Conservation (phyloP, 2,888 invertebrate species). For the Drosophila quinaria region DNA sequence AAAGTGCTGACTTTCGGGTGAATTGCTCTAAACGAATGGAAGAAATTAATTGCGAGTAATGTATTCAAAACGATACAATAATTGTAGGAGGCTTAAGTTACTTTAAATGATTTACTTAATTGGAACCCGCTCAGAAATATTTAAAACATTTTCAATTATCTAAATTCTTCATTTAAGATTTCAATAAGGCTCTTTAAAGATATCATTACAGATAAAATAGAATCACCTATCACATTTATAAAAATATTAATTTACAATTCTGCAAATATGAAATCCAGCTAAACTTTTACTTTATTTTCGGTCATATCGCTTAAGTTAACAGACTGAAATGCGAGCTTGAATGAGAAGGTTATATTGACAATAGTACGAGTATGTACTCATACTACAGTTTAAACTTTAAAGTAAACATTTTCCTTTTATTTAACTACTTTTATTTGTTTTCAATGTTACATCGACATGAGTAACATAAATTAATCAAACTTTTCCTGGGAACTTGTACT, state of each 20-base stretch:
- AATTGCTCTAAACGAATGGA: slow-evolving; percentile 15
- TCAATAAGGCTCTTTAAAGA: not conserved
- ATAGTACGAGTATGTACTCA: not conserved
- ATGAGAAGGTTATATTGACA: not conserved
- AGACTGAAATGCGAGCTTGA: not conserved
- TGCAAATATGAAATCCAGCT: too few species aligned
- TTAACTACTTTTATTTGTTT: slow-evolving; percentile 11
- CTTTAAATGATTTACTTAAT: not conserved
- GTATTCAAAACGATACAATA: slow-evolving; percentile 37
- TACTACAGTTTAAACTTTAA: not conserved
- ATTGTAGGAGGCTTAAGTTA: not conserved
- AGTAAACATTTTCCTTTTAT: slow-evolving; percentile 1
- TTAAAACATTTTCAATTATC: not conserved
- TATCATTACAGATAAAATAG: not conserved
- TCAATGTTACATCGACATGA: not conserved
- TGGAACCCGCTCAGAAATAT: too few species aligned
- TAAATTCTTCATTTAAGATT: not conserved
- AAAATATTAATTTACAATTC: too few species aligned
- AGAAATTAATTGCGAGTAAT: slow-evolving; percentile 51
- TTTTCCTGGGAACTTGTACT: slow-evolving; percentile 8
- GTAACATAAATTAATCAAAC: slow-evolving; percentile 13
- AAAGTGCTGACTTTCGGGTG: slow-evolving; percentile 58
- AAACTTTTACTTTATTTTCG: too few species aligned
- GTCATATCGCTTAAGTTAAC: too few species aligned
- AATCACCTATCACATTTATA: not conserved